A percentile compares a stretch with the other conserved stretches of the same genome.
phyloP scores from a whole-genome alignment of 2,888 invertebrate species.

The Amitus sp. region DNA sequence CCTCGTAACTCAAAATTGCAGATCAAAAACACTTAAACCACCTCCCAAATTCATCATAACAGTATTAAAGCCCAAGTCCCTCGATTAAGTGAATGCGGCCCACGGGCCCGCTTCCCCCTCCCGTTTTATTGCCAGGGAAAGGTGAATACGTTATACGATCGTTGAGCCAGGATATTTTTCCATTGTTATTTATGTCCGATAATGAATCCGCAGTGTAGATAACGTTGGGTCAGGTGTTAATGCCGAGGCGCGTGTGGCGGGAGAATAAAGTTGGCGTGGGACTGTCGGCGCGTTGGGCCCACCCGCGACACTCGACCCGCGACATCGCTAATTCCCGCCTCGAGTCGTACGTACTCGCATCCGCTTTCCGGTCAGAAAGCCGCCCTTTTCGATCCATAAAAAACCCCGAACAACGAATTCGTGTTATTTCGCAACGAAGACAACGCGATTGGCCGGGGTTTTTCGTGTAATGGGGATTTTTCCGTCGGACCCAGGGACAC shows the following conservation, averaged over 20 bases:
- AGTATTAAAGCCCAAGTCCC: too few species aligned
- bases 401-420: too few species aligned
- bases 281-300: constrained; percentile 31
- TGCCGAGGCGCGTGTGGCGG: constrained; percentile 47
- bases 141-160: constrained; percentile 25
- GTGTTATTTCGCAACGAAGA: too few species aligned
- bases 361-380: background rate
- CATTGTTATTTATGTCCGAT: constrained; percentile 54
- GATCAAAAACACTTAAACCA: too few species aligned
- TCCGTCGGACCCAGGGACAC: too few species aligned
- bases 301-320: constrained; percentile 37
- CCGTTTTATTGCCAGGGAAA: constrained; percentile 22
- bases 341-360: too few species aligned
- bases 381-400: background rate
- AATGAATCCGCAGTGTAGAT: constrained; percentile 55
- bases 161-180: constrained; percentile 45
- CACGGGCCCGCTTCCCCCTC: constrained; percentile 10
- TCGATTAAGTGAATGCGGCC: constrained; percentile 17
- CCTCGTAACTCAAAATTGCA: too few species aligned
- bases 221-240: constrained; percentile 56
- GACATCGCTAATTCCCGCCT: too few species aligned
- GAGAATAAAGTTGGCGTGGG: constrained; percentile 34
- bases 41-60: too few species aligned
- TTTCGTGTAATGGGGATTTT: too few species aligned
- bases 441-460: too few species aligned